Base-by-base conservation (phyloP, 2,888 invertebrate genomes). In the Malthinus flaveolus region DNA sequence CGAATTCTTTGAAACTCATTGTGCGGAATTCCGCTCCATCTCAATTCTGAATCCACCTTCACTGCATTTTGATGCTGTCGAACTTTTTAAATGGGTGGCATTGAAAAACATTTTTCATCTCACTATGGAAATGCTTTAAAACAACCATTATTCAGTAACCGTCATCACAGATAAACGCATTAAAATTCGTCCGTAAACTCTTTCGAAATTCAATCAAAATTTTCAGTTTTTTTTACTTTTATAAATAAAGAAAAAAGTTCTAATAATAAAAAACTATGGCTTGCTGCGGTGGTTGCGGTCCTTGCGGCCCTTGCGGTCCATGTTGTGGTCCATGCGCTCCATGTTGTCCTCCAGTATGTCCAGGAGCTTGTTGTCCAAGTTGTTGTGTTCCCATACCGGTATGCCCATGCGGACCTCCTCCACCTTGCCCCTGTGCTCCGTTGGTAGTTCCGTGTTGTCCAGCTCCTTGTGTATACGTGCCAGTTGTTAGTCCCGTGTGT, bases 371-470 rank as follows among this genome's bases (percentile, higher is more conserved):
- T 50, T 49, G 51, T 13, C 49, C 59, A 8, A 55, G 59, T 23
- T 58, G 64, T 32, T 64, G 64, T 34, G 61, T 64, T n/a, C 64
- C 66, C 1, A 56, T 66, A 34, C 64, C 66, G n/a, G 65, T 67
- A 4, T 68, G 68, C 45, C 67, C 67, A 3, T 63, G 64, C 48
- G 54, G 52, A 4, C 67, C 66, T 7, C 65, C 67, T 36, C 62
- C 63, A 11, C 62, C 64, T 1, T 66, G 68, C 49, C 68, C 68
- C 8, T 59, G 65, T 45, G 63, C 65, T 6, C 65, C 66, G 8
- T 12, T 67, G 8, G 56, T 57, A 31, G 66, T 68, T 9, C 67
- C 67, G 12, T 63, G 64, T 53, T 63, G 65, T 48, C 68, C 68
- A 31, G 66, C 67, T 33, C 66, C 68, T 5, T 59, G 59, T 37